Base-by-base conservation (phyloP, 2,888 invertebrate genomes). In the Timema podura region DNA sequence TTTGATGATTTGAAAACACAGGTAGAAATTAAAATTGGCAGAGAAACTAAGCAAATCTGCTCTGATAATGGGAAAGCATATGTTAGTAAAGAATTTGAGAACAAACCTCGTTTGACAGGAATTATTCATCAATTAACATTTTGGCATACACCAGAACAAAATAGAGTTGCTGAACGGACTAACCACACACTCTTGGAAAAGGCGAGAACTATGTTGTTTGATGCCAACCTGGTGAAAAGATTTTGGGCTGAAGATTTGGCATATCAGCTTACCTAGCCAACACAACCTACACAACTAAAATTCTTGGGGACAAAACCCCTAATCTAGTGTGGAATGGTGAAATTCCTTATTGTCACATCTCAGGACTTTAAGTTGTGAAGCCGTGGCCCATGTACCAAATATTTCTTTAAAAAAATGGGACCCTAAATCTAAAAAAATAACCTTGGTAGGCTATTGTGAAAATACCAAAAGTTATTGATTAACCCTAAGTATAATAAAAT, bases 291-390 rank as follows among this genome's bases (percentile, higher is more conserved):
- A 9, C 59, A 9, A 44, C 59, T 15, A 13, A 6, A 6, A 6
- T 16, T 11, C 30, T 15, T 44, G 59, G 59, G 59, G 13, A 30
- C 30, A 59, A 6, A 16, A 59, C 59, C 6, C 59, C n/a, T 30
- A 30, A 13, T 51, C 2, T 16, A 57, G 15, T 13, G 7, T 59
- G 30, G 16, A 9, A 16, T 13, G 61, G 61, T 44, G 45, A 45
- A 61, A 61, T 13, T 10, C 44, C 61, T 44, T 61, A 30, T 15
- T 61, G 61, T 5, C 30, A 44, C 44, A 61, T 44, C 6, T 30
- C 16, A 61, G 61, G 45, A 6, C 10, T 8, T 61, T 30, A 44
- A 13, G 61, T 5, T 61, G 61, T 61, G 61, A 61, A 61, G 61
- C 44, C 10, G 30, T 61, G 61, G 44, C 45, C 8, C 61, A 61